Evolutionary conservation across 2,797 vertebrate genomes (phyloP).

Genomic region (Epinephelus malabaricus): DNA sequence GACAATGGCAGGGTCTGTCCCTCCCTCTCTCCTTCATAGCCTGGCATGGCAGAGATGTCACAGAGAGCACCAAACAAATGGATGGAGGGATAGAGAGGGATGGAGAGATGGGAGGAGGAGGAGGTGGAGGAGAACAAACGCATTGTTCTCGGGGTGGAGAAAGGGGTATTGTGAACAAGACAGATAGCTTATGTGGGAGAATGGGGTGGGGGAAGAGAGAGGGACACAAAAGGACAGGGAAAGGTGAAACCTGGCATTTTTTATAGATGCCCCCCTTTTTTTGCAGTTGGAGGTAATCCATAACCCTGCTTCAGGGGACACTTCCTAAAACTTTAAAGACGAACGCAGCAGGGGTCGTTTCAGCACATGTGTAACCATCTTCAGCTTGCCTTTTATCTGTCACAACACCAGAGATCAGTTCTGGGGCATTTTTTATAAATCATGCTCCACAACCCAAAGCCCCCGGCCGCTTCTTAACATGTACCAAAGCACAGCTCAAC

Average conservation of each 20-base stretch:
- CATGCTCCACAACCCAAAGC: slow-evolving; percentile 5
- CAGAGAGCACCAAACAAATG: slow-evolving; percentile 85
- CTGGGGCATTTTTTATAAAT: not conserved
- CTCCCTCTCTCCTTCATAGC: slow-evolving; percentile 77
- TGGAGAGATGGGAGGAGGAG: slow-evolving; percentile 66
- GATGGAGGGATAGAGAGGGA: slow-evolving; percentile 78
- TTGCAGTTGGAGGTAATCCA: slow-evolving; percentile 52
- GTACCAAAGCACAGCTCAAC: slow-evolving; percentile 12
- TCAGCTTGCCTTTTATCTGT: slow-evolving; percentile 46
- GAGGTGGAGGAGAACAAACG: slow-evolving; percentile 84
- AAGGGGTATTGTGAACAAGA: slow-evolving; percentile 83
- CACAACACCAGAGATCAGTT: slow-evolving; percentile 39
- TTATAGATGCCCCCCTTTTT: slow-evolving; percentile 43
- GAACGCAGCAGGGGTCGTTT: slow-evolving; percentile 24
- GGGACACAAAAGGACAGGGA: slow-evolving; percentile 66
- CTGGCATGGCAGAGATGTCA: slow-evolving; percentile 88
- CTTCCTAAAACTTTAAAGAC: slow-evolving; percentile 47
- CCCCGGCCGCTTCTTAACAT: slow-evolving; percentile 29
- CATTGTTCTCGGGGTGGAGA: slow-evolving; percentile 84
- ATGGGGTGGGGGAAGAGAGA: slow-evolving; percentile 28
- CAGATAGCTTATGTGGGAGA: slow-evolving; percentile 78
- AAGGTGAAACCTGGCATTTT: slow-evolving; percentile 74
- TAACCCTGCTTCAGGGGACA: slow-evolving; percentile 56
- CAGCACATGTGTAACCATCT: slow-evolving; percentile 31
- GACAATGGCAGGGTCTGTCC: slow-evolving; percentile 84